Evolutionary conservation across 2,888 invertebrate species (phyloP), one percentile per base, ranked within the genome.

Genomic region (Acleris sparsana): DNA sequence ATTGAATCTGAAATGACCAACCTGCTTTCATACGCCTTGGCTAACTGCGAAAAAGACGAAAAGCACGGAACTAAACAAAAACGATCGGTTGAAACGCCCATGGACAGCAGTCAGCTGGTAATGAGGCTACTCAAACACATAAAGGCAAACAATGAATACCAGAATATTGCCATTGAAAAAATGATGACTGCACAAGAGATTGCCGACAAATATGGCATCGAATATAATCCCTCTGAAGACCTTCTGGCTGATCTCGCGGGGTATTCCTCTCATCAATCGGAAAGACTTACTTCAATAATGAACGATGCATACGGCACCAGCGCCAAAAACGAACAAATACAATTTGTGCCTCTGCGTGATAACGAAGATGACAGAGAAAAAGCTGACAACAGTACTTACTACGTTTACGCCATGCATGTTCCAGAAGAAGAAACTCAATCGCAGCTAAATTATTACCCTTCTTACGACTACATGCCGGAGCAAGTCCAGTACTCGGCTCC

Each of bases 111-210:
- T 2, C 77, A 87, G 39, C 63, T 90, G 13, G 83, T 92, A 0
- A 86, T 84, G 78, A 82, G 87, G 72, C 69, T 92, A 22, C 73
- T 92, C 1, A 87, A 86, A 63, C 92, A 92, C 67, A 92, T 92
- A 1, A 92, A 91, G 70, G 80, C 81, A 1, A 89, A 85, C 68
- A 92, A 92, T 58, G 92, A 92, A 72, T 86, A 85, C 66, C 92
- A 92, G 63, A 92, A 91, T 67, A 84, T 90, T n/a, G 91, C 91
- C 2, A 91, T 92, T 17, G 92, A 92, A 16, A 92, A 92, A 73
- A 89, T 92, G 89, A 91, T 92, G 91, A 80, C 85, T 2, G 92
- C 92, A 53, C 90, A 92, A 77, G 88, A 92, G 75, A 92, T 92
- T 2, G 92, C 92, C 43, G 88, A 90, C 48, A 91, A 92, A 78